Evolutionary conservation across 2,888 invertebrate genomes (phyloP).

Genomic region (Hemaris fuciformis): DNA sequence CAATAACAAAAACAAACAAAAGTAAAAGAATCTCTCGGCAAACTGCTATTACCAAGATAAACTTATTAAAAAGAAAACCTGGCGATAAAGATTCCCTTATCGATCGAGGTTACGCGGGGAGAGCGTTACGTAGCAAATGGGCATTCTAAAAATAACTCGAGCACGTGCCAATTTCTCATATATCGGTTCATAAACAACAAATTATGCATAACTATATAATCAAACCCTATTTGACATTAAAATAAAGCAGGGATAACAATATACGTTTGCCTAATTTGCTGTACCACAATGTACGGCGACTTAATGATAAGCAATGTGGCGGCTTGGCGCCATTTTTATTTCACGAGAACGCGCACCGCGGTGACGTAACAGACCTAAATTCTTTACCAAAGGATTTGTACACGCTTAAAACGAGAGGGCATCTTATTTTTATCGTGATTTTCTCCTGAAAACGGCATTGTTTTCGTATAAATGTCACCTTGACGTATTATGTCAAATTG

Average conservation of each 20-base stretch:
- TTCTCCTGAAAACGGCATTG: constrained; percentile 58
- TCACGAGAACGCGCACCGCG: constrained; percentile 53
- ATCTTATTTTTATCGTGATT: constrained; percentile 42
- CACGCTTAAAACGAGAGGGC: constrained; percentile 22
- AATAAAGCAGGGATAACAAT: neutral
- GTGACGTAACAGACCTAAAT: constrained; percentile 73
- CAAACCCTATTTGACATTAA: neutral
- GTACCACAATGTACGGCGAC: constrained; percentile 9
- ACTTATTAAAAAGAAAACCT: neutral
- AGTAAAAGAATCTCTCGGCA: constrained; percentile 24
- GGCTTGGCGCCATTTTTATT: constrained; percentile 80
- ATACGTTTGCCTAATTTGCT: neutral
- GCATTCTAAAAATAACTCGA: constrained; percentile 68
- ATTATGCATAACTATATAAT: constrained; percentile 27
- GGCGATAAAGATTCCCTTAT: constrained; percentile 25
- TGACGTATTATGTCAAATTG: constrained; percentile 80
- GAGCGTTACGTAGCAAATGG: constrained; percentile 41
- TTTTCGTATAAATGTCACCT: constrained; percentile 79
- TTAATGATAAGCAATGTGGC: constrained; percentile 40
- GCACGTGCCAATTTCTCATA: constrained; percentile 60
- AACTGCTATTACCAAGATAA: neutral
- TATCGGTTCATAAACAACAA: constrained; percentile 17
- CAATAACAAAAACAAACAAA: constrained; percentile 73
- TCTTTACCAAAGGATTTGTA: constrained; percentile 33
- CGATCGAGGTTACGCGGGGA: constrained; percentile 43